Base-by-base conservation (phyloP, 2,113 vertebrate genomes). In the Xiphophorus hellerii region DNA sequence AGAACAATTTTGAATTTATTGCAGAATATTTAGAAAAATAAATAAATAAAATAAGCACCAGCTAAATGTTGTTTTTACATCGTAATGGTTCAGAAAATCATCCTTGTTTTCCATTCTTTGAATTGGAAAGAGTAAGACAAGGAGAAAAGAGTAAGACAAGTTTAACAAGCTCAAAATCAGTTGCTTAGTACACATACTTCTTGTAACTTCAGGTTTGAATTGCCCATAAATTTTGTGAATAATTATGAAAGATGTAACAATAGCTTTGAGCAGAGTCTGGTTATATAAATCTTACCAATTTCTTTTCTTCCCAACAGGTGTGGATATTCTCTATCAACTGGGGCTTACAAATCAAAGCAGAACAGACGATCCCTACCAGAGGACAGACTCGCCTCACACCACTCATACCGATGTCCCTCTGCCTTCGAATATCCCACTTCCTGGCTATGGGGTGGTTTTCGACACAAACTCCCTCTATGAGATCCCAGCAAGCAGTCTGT, bases 261-360 rank as follows among this genome's bases (percentile, higher is more conserved):
- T 58, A 30, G 76, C 48, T 31, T 22, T 10, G 3, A 15, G 5
- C 5, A 48, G 15, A 48, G 14, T 2, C 74, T 5, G 30, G 2
- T 10, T 15, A 62, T 60, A 30, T 63, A 64, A 74, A 77, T 2
- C 62, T 78, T n/a, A 77, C n/a, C 1, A 1, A 1, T 88, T 54
- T 84, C 74, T 86, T 84, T 83, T 92, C 63, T 94, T 82, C 90
- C 71, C 83, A 89, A 22, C 92, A 99, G 98, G 96, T 90, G 95
- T 98, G 94, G 96, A 99, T 93, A 88, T 98, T 88, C 95, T 99
- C 89, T 94, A 95, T 85, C 96, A 87, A 64, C 91, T 99, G 90
- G 96, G 96, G 83, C 94, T 98, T 75, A 93, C 93, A 84, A 91
- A 61, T 88, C 89, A 82, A 83, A 90, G 90, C 92, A 93, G 84